These are phyloP conservation scores for Tragelaphus imberbis DNA, from an alignment of 2,113 vertebrate genomes.

Conservation along the genomic window DNA sequence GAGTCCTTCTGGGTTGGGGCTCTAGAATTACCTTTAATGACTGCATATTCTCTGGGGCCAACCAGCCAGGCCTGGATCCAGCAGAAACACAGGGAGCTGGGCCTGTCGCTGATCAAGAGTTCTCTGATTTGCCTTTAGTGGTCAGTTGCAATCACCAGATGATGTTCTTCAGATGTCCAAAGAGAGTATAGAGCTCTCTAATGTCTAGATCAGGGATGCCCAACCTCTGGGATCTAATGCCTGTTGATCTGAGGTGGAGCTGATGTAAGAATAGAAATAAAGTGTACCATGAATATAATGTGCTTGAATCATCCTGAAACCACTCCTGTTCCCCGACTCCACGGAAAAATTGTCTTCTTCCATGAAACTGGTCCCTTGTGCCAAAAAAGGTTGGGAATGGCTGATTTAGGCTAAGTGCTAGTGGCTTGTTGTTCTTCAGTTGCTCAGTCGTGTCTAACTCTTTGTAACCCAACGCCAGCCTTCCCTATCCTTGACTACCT, in stretches of 20 bases:
- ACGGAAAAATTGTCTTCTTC: not conserved
- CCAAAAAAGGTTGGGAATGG: not conserved
- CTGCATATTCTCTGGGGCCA: not conserved
- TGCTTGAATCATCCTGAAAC: not conserved
- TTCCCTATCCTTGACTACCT: not conserved
- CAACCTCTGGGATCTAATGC: not conserved
- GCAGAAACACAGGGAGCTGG: not conserved
- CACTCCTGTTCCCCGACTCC: not conserved
- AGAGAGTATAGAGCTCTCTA: not conserved
- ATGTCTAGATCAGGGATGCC: not conserved
- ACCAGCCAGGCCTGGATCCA: not conserved
- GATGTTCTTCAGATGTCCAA: not conserved
- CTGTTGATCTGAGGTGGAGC: not conserved
- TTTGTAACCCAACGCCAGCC: not conserved
- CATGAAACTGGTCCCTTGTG: not conserved
- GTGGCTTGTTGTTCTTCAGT: not conserved
- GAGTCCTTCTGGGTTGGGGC: not conserved
- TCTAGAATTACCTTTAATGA: not conserved
- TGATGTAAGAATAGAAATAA: not conserved
- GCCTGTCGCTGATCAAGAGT: not conserved
- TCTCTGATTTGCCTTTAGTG: not conserved
- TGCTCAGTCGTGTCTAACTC: not conserved
- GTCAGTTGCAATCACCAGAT: not conserved
- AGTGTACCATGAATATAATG: not conserved
- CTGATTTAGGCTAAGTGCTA: not conserved